phyloP scores from a whole-genome alignment of 1,140 invertebrate species.

The Drosophila carrolli region DNA sequence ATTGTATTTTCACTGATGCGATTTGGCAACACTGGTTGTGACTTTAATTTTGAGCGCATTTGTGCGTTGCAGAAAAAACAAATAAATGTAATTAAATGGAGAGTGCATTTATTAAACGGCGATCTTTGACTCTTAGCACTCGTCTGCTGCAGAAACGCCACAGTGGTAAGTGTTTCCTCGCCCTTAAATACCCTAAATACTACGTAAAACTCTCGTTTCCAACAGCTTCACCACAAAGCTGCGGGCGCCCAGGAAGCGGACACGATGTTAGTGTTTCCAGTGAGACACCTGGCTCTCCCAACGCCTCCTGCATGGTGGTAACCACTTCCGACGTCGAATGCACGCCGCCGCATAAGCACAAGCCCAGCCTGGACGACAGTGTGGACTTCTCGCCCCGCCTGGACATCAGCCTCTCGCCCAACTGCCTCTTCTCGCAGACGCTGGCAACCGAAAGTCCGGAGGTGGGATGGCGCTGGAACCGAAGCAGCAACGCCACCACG shows the following conservation, averaged over 20 bases:
- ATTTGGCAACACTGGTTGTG: neutral
- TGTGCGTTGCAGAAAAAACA: constrained; percentile 4
- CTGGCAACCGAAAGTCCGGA: constrained; percentile 73
- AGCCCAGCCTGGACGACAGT: constrained; percentile 71
- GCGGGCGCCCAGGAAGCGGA: constrained; percentile 46
- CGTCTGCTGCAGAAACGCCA: constrained; percentile 71
- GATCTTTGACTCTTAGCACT: constrained; percentile 63
- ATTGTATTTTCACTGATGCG: neutral
- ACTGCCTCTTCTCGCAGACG: constrained; percentile 70
- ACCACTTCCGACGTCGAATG: constrained; percentile 45
- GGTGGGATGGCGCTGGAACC: constrained; percentile 77
- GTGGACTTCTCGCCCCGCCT: constrained; percentile 69
- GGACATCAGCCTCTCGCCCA: constrained; percentile 68
- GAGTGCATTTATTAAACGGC: constrained; percentile 56
- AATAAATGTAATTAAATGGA: constrained; percentile 61
- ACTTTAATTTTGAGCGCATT: constrained; percentile 38
- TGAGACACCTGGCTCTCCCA: constrained; percentile 24
- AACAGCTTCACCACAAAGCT: constrained; percentile 68
- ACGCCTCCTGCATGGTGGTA: constrained; percentile 18
- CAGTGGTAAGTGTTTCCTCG: constrained; percentile 51
- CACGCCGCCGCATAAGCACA: constrained; percentile 67
- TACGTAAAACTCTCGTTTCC: neutral
- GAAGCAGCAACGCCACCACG: constrained; percentile 52
- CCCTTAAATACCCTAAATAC: neutral
- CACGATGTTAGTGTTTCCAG: constrained; percentile 22